These are phyloP conservation scores for Corythucha ciliata DNA, from an alignment of 2,888 invertebrate genomes.

Conservation along the genomic window DNA sequence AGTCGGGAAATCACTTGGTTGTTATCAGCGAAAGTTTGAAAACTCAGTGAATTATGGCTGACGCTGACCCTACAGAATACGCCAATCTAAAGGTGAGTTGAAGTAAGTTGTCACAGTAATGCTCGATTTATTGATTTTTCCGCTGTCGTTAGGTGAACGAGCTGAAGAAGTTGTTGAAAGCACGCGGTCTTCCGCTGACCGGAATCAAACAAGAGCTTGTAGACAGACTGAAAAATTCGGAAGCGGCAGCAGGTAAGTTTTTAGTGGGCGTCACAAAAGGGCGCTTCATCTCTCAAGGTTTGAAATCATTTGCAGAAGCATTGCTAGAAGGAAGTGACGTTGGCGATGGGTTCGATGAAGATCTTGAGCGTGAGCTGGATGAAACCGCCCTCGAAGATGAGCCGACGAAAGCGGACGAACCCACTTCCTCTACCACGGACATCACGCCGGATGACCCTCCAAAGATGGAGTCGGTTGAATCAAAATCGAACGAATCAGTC, in stretches of 20 bases:
- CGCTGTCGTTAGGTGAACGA: conserved; percentile 61
- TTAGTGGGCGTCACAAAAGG: too few relatives aligned
- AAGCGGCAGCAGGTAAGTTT: conserved; percentile 43
- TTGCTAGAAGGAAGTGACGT: conserved; percentile 26
- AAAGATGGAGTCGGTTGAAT: too few relatives aligned
- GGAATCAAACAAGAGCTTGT: conserved; percentile 78
- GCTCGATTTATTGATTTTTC: conserved; percentile 5
- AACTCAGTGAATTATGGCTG: too few relatives aligned
- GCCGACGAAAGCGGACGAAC: conserved; percentile 11
- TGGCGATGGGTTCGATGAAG: conserved; percentile 27
- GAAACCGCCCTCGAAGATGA: conserved; percentile 19
- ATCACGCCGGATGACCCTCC: too few relatives aligned
- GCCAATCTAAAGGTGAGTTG: too few relatives aligned
- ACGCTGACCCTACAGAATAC: too few relatives aligned
- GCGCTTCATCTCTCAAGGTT: too few relatives aligned
- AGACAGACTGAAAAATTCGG: conserved; percentile 59
- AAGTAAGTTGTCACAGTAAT: too few relatives aligned
- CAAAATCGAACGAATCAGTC: too few relatives aligned
- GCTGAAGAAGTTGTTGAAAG: conserved; percentile 69
- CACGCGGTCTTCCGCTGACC: conserved; percentile 58
- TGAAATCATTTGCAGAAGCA: conserved; percentile 24
- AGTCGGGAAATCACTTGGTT: too few relatives aligned
- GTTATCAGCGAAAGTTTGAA: too few relatives aligned
- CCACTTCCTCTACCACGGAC: too few relatives aligned
- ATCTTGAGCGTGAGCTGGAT: conserved; percentile 22